Conservation (phyloP, 2,797 vertebrate genomes). For the Catharus ustulatus region DNA sequence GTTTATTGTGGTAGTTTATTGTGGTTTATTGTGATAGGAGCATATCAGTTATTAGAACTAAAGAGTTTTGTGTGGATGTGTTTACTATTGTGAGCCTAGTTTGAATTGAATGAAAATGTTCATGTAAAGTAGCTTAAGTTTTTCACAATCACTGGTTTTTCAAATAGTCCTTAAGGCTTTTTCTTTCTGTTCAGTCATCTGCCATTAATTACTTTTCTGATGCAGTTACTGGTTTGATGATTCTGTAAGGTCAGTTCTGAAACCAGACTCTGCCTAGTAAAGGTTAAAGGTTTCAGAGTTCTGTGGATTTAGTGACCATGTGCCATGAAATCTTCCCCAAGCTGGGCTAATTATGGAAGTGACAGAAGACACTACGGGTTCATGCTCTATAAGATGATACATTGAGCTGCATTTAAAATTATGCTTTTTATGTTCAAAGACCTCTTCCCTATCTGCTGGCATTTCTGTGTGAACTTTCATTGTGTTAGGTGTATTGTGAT, state of each 20-base stretch:
- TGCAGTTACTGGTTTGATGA: constrained; percentile 55
- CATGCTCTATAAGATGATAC: constrained; percentile 43
- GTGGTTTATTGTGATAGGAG: background rate
- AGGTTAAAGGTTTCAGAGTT: constrained; percentile 77
- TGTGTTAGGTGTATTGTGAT: background rate
- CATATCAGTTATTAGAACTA: background rate
- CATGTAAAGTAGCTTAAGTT: background rate
- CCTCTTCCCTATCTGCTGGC: background rate
- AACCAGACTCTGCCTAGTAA: constrained; percentile 81
- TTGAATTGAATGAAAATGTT: background rate
- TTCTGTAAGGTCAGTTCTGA: constrained; percentile 82
- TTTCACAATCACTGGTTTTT: background rate
- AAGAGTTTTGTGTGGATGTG: background rate
- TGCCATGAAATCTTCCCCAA: constrained; percentile 32
- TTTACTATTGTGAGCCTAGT: background rate
- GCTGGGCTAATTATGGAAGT: constrained; percentile 65
- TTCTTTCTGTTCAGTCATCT: background rate
- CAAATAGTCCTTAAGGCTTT: background rate
- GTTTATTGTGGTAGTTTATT: background rate
- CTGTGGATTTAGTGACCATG: background rate
- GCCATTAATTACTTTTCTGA: background rate
- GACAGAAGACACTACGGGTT: constrained; percentile 37
- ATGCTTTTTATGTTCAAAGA: background rate
- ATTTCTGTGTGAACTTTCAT: background rate
- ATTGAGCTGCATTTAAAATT: background rate